Base-by-base conservation (phyloP, 2,113 vertebrate genomes). In the Variabilichromis moorii region DNA sequence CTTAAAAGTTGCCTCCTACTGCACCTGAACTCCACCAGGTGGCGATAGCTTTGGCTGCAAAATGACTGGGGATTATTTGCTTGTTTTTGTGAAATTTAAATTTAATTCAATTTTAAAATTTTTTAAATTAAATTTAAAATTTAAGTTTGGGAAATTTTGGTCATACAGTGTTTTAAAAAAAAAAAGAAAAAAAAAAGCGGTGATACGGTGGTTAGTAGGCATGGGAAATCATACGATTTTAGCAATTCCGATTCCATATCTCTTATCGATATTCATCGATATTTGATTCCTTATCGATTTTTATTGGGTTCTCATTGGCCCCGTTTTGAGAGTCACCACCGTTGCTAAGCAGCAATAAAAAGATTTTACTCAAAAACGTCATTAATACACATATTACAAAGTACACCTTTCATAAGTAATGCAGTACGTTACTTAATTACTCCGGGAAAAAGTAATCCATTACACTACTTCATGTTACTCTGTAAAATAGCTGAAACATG, bases 291-390 rank as follows among this genome's bases (percentile, higher is more conserved):
- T 59, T 59, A 59, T 3, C 0, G 2, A 59, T 59, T 59, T 31
- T 59, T 1, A 6, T 2, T 28, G 24, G 24, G 54, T 57, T 28
- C 55, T 28, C 24, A 28, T 17, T 59, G 26, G 57, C 26, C 14
- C 57, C 0, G 2, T 31, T 61, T 19, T 33, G 5, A 61, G 57
- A 61, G 57, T 33, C 28, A 61, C 57, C 28, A 33, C 1, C 3
- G 5, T 61, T 61, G 8, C 28, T 61, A 61, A 61, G 57, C 57
- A 61, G 28, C 57, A 33, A 61, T 61, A 61, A 61, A 31, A 31
- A 4, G 1, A 0, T 3, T 17, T 61, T 61, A 61, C 28, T 3
- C 28, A 59, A 28, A 59, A 1, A 1, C 3, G 1, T 59, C 8
- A 59, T 61, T 61, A 61, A 61, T 61, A 61, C 8, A 61, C 14